These are phyloP conservation scores for Cryptomyrus ogoouensis DNA, from an alignment of 2,113 vertebrate species.

Conservation along the genomic window DNA sequence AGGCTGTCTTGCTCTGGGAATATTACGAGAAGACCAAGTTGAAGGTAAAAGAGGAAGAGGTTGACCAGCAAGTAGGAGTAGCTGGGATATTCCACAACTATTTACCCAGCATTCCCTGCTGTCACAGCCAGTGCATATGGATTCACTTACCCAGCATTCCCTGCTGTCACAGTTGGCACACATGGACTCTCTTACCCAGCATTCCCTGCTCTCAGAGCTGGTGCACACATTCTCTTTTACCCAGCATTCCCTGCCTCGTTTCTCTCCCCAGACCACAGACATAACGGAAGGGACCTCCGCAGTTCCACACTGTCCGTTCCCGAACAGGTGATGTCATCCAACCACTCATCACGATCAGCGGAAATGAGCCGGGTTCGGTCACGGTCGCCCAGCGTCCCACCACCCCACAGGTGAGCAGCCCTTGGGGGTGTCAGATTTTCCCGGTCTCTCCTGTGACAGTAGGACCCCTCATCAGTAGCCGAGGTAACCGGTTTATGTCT, in stretches of 20 bases:
- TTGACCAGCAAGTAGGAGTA: background rate
- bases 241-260: background rate
- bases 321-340: slow-evolving; percentile 86
- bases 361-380: slow-evolving; percentile 79
- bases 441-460: background rate
- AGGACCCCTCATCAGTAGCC: background rate
- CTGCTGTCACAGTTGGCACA: background rate
- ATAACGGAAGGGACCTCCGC: slow-evolving; percentile 82
- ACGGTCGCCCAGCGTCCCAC: slow-evolving; percentile 83
- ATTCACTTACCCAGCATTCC: background rate
- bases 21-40: background rate
- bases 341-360: slow-evolving; percentile 75
- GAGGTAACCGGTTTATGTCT: background rate
- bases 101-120: background rate
- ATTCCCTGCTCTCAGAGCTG: background rate
- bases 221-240: background rate
- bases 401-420: slow-evolving; percentile 75
- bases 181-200: background rate
- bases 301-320: slow-evolving; percentile 88
- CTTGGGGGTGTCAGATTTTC: background rate
- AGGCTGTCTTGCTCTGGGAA: background rate
- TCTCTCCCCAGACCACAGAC: slow-evolving; percentile 72
- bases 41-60: background rate
- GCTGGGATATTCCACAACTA: no score
- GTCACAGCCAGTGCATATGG: background rate